Evolutionary conservation across 2,888 invertebrate species (phyloP), one percentile per base, ranked within the genome.

Genomic region (Clunio marinus): DNA sequence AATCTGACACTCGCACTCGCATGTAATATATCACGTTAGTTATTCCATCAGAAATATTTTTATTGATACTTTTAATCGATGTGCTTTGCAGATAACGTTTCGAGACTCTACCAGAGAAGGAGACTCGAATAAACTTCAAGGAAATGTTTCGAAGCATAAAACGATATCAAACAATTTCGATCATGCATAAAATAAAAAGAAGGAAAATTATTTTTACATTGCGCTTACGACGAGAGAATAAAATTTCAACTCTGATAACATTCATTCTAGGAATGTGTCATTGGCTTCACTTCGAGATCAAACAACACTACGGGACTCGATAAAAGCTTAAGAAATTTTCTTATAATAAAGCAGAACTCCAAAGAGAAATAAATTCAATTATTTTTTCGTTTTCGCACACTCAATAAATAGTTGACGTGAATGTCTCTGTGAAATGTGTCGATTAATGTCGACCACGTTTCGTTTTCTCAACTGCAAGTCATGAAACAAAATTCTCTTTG

Each of bases 251-350:
- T 51, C 51, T 51, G 51, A 51, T 51, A 51, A 51, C 51, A 51
- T 51, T 51, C 51, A 51, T 51, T 51, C 51, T 22, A 5, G 17
- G 51, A 51, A 51, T 51, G 51, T 51, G 51, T 51, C 51, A n/a
- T 51, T 51, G 20, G 3, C 17, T 51, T 17, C 22, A 22, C 51
- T 8, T 4, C 17, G 51, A 51, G 51, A 51, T 51, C 51, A 51
- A 51, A 17, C 17, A 22, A 17, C 17, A 22, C 8, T n/a, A 22
- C 51, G 51, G 22, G 7, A 13, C 51, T n/a, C 51, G 51, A 51
- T 51, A 51, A 51, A 51, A 5, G n/a, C n/a, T n/a, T n/a, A n/a
- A n/a, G 41, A 41, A 41, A 51, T 13, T n/a, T 8, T 5, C 51
- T 51, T 51, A 8, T 17, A 51, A 51, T 51, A 51, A 22, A 51